Percentiles rank a stretch among this genome's conserved stretches.
phyloP scores from a whole-genome alignment of 2,888 invertebrate species.

The Merodon equestris region DNA sequence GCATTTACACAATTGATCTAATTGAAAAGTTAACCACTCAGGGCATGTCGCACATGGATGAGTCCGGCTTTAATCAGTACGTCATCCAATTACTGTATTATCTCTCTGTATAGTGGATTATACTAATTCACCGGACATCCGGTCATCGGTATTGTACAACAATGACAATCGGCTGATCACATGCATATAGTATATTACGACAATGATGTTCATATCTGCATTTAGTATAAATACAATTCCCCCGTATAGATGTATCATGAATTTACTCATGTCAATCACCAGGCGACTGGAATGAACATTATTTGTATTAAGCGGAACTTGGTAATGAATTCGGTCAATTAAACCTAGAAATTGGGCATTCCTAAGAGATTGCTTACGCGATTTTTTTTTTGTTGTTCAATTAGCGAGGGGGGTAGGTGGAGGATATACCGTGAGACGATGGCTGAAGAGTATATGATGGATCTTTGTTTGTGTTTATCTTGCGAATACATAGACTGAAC shows the following conservation, averaged over 20 bases:
- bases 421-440: too few species aligned
- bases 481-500: too few species aligned
- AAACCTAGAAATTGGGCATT: constrained; percentile 9
- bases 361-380: neutral
- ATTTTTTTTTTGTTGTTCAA: too few species aligned
- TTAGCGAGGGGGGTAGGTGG: too few species aligned
- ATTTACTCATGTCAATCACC: constrained; percentile 12
- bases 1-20: too few species aligned
- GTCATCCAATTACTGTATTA: constrained; percentile 7
- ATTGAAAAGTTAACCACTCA: neutral
- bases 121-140: constrained; percentile 52
- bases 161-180: constrained; percentile 29
- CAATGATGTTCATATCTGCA: neutral
- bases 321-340: constrained; percentile 27
- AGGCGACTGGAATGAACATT: constrained; percentile 26
- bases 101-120: constrained; percentile 27
- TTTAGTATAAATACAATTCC: too few species aligned
- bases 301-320: constrained; percentile 20
- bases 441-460: too few species aligned
- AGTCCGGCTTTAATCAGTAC: neutral
- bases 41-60: neutral
- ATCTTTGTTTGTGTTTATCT: too few species aligned
- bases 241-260: too few species aligned
- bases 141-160: constrained; percentile 28
- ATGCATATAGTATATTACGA: constrained; percentile 29